Conservation (phyloP, 2,113 vertebrate species). For the Eupsittula cactorum region DNA sequence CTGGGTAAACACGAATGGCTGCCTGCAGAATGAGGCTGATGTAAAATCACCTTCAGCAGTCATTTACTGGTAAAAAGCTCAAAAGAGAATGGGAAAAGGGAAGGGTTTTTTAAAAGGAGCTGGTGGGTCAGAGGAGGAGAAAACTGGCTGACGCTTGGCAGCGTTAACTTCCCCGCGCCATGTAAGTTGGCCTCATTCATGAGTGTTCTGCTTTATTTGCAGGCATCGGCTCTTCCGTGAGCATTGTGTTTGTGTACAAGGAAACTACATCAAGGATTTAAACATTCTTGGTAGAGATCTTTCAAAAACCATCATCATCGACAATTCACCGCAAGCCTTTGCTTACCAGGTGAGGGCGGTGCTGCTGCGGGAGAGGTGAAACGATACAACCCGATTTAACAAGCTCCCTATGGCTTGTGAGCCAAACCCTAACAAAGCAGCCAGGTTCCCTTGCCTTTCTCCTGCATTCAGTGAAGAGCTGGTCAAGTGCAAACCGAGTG, state of each 20-base stretch:
- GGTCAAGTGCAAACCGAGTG: not conserved
- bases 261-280: conserved; percentile 99
- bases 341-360: conserved; percentile 90
- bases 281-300: conserved; percentile 98
- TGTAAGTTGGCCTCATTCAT: not conserved
- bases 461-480: not conserved
- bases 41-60: not conserved
- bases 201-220: not conserved
- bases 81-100: not conserved
- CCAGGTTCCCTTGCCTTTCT: not conserved
- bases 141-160: rapidly evolving
- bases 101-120: not conserved
- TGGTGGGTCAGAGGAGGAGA: not conserved
- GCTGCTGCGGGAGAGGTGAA: not conserved
- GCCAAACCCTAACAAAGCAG: not conserved
- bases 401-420: not conserved
- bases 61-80: not conserved
- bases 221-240: conserved; percentile 98
- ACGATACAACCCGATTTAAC: rapidly evolving
- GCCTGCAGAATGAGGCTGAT: not conserved
- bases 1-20: not conserved
- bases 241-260: conserved; percentile 99
- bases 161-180: not conserved
- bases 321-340: conserved; percentile 99
- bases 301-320: conserved; percentile 99